Percentiles rank a stretch among this genome's conserved stretches.
Conservation (phyloP, 2,797 vertebrate species). For the Hydrolagus colliei region DNA sequence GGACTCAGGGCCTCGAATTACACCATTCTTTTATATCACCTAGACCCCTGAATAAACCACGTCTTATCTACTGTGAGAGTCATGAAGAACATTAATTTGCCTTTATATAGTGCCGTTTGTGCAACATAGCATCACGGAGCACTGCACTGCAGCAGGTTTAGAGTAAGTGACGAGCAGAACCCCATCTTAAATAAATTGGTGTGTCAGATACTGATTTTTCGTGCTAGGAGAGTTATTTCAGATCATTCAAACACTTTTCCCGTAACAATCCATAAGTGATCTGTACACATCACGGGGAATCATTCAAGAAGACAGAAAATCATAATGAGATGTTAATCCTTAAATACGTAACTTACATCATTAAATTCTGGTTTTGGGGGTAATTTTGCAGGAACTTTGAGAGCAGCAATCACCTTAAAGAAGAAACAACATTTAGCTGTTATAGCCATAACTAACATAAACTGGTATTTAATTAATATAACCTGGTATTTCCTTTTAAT, state of each 20-base stretch:
- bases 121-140: too few relatives aligned
- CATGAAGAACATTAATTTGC: too few relatives aligned
- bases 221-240: not conserved
- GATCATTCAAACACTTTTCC: not conserved
- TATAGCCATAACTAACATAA: not conserved
- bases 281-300: not conserved
- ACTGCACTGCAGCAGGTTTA: too few relatives aligned
- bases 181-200: too few relatives aligned
- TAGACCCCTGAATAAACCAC: too few relatives aligned
- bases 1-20: too few relatives aligned
- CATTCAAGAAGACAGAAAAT: not conserved
- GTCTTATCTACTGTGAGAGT: too few relatives aligned
- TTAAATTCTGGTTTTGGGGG: slow-evolving; percentile 53
- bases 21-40: too few relatives aligned
- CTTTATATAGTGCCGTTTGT: too few relatives aligned
- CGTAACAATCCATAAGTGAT: not conserved
- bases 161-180: too few relatives aligned
- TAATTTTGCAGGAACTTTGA: slow-evolving; percentile 51
- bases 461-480: too few relatives aligned
- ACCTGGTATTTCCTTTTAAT: too few relatives aligned
- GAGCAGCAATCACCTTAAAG: slow-evolving; percentile 40
- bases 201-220: not conserved
- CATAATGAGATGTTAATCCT: not conserved
- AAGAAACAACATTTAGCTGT: slow-evolving; percentile 30
- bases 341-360: slow-evolving; percentile 49